These are phyloP conservation scores for Pao palembangensis DNA, from an alignment of 2,113 vertebrate genomes.

Conservation along the genomic window DNA sequence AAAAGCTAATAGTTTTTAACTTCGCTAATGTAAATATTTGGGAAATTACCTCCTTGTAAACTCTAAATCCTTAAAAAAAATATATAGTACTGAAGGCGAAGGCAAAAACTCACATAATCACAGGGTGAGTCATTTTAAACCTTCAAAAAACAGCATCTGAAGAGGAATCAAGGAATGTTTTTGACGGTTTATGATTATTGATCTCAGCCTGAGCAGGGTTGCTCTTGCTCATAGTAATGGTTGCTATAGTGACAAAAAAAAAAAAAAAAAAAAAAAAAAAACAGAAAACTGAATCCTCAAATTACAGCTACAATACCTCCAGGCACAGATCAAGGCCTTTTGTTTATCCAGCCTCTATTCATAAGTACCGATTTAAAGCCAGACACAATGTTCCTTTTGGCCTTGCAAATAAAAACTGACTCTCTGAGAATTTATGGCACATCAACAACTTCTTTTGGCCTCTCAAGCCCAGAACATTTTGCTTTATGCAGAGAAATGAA, in stretches of 20 bases:
- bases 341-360: slow-evolving; percentile 10
- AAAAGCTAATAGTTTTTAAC: not conserved
- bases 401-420: not conserved
- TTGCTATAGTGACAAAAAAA: slow-evolving; percentile 43
- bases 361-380: slow-evolving; percentile 1
- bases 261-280: slow-evolving; percentile 2
- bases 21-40: not conserved
- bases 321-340: slow-evolving; percentile 19
- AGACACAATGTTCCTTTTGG: slow-evolving; percentile 2
- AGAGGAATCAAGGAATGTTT: slow-evolving; percentile 14
- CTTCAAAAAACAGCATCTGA: slow-evolving; percentile 1
- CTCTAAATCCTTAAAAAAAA: not conserved
- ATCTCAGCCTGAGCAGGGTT: slow-evolving; percentile 18
- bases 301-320: slow-evolving; percentile 34
- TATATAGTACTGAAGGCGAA: not conserved
- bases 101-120: not conserved
- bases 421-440: not conserved
- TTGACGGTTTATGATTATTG: slow-evolving; percentile 13
- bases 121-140: not conserved
- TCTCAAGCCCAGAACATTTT: not conserved
- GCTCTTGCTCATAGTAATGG: slow-evolving; percentile 6
- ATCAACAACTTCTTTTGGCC: not conserved
- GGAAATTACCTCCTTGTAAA: not conserved
- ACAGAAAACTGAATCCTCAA: not conserved
- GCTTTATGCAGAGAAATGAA: not conserved